Base-by-base conservation (phyloP, 2,113 vertebrate species). In the Progne subis region DNA sequence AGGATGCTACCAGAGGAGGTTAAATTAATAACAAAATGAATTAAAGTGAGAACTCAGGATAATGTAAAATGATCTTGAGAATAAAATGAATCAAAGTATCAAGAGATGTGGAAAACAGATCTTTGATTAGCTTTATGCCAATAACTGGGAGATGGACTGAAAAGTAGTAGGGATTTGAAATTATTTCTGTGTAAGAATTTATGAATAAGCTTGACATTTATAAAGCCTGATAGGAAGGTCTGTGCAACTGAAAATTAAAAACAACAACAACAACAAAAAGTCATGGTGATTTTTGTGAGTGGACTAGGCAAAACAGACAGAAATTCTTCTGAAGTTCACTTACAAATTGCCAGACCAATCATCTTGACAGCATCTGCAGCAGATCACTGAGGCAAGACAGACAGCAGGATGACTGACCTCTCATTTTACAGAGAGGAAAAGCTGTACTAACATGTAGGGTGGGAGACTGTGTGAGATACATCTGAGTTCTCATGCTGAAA, bases 1-100 rank as follows among this genome's bases (percentile, higher is more conserved):
- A 80, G 20, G 13, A 16, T 69, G 24, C 59, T 72, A 56, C 37
- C 17, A 80, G 53, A 61, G 21, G 37, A 93, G 5, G 28, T 72
- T 69, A 82, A 88, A 85, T 74, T 77, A 83, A 55, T 52, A 77
- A 56, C 12, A 80, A 82, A 91, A 85, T n/a, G 9, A 34, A 69
- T 85, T 77, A 65, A 91, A 90, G 56, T 55, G 19, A 70, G 20
- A 83, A 76, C 25, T 83, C 18, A 46, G 18, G 39, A 68, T 43
- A 78, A n/a, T 75, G 53, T 28, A 28, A 32, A 79, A 80, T 60
- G 17, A 9, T 55, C 20, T 74, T 74, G 47, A 55, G 56, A 86
- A 94, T 72, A 82, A 94, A 85, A 93, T 84, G 9, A 77, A 81
- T 32, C 11, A 71, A 91, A 93, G 1, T 44, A 72, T 63, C 60